Conservation (phyloP, 1,140 invertebrate species). For the Onthophagus taurus region DNA sequence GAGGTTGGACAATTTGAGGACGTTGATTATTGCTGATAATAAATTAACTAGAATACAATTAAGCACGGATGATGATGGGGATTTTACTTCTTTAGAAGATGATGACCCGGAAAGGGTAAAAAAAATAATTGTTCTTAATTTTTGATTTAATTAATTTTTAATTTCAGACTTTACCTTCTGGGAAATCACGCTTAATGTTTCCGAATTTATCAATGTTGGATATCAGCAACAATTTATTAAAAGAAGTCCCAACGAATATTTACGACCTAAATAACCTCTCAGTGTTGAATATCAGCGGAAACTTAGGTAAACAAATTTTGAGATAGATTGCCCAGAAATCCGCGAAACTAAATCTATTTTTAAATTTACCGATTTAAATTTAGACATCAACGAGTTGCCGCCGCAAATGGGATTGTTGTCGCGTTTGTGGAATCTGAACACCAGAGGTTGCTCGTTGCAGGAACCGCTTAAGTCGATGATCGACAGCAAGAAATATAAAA, state of each 20-base stretch:
- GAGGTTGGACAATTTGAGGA: conserved; percentile 68
- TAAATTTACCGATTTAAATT: conserved; percentile 20
- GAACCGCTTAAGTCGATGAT: conserved; percentile 90
- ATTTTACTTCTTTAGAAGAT: conserved; percentile 41
- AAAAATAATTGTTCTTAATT: conserved; percentile 1
- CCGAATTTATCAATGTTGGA: conserved; percentile 93
- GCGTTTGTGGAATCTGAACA: conserved; percentile 92
- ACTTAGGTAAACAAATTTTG: conserved; percentile 47
- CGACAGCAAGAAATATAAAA: conserved; percentile 86
- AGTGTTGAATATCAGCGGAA: conserved; percentile 89
- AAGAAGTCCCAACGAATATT: conserved; percentile 72
- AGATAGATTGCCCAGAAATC: too few species aligned
- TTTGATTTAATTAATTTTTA: not conserved
- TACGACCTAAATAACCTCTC: conserved; percentile 81
- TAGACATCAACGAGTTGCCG: conserved; percentile 76
- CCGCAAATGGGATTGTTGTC: conserved; percentile 90
- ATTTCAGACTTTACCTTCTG: conserved; percentile 27
- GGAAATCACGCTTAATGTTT: conserved; percentile 70
- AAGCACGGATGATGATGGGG: conserved; percentile 61
- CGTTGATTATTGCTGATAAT: conserved; percentile 80
- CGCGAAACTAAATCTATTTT: not conserved
- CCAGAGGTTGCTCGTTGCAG: conserved; percentile 77
- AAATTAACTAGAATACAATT: conserved; percentile 65
- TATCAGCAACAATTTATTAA: conserved; percentile 79
- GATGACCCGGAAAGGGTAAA: conserved; percentile 48